These are phyloP conservation scores for Pseudochromis fuscus DNA, from an alignment of 2,797 vertebrate genomes.

Conservation along the genomic window DNA sequence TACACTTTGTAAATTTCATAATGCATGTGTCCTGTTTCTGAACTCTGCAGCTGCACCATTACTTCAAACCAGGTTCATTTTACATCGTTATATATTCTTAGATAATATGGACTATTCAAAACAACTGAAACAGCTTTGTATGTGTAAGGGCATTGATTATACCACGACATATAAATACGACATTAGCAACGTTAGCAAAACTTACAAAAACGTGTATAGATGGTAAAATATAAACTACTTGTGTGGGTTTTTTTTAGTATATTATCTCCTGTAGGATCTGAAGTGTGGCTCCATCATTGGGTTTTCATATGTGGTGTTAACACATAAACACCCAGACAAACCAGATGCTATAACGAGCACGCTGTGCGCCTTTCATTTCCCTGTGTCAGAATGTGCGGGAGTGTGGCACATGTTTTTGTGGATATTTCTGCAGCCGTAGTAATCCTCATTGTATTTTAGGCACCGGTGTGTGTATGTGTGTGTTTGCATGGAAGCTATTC, in stretches of 20 bases:
- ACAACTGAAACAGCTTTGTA: background rate
- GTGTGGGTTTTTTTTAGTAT: constrained; percentile 16
- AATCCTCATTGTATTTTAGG: constrained; percentile 74
- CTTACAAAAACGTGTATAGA: background rate
- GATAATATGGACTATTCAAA: background rate
- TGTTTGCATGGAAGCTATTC: constrained; percentile 58
- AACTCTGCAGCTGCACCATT: background rate
- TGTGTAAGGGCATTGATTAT: background rate
- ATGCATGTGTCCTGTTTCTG: background rate
- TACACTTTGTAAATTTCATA: background rate
- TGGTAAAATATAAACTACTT: background rate
- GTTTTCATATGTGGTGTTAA: constrained; percentile 60
- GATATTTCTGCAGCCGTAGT: constrained; percentile 66
- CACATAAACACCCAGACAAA: constrained; percentile 69
- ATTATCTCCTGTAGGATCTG: constrained; percentile 1
- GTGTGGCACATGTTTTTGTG: constrained; percentile 53
- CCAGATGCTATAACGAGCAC: constrained; percentile 55
- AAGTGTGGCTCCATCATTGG: constrained; percentile 19
- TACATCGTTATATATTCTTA: background rate
- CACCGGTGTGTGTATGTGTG: constrained; percentile 33
- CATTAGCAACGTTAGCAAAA: background rate
- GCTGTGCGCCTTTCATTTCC: constrained; percentile 51
- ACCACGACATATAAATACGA: constrained; percentile 18
- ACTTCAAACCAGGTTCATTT: background rate
- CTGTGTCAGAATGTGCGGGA: constrained; percentile 58